Evolutionary conservation across 2,113 vertebrate genomes (phyloP).

Genomic region (Platysternon megacephalum): DNA sequence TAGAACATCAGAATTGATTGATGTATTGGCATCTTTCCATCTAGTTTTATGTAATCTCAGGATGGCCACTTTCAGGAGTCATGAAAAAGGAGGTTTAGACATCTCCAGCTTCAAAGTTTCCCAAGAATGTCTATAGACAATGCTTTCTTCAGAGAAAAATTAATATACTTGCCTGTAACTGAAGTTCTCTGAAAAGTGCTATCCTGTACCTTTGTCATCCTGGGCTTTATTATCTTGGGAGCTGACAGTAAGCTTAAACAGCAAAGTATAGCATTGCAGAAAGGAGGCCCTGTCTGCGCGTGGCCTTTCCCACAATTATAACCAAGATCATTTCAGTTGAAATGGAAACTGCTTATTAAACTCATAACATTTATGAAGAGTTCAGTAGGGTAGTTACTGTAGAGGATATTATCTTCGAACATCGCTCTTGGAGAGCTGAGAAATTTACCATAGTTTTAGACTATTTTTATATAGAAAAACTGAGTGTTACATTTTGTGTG

Average conservation of each 20-base stretch:
- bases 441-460: neutral
- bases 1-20: rapidly evolving
- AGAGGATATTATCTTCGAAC: neutral
- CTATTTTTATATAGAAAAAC: neutral
- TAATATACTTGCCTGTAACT: neutral
- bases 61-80: neutral
- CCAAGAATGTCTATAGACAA: neutral
- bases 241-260: neutral
- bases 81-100: neutral
- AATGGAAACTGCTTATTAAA: neutral
- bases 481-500: rapidly evolving
- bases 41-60: neutral
- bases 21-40: neutral
- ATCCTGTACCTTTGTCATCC: neutral
- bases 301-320: rapidly evolving
- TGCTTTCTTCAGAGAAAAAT: neutral
- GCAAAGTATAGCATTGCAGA: neutral
- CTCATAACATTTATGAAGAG: neutral
- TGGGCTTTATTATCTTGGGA: neutral
- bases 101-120: neutral
- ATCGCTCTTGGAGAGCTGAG: neutral
- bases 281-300: neutral
- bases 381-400: neutral
- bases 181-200: neutral
- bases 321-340: neutral